Conservation (phyloP, 2,113 vertebrate genomes). For the Odobenus rosmarus region DNA sequence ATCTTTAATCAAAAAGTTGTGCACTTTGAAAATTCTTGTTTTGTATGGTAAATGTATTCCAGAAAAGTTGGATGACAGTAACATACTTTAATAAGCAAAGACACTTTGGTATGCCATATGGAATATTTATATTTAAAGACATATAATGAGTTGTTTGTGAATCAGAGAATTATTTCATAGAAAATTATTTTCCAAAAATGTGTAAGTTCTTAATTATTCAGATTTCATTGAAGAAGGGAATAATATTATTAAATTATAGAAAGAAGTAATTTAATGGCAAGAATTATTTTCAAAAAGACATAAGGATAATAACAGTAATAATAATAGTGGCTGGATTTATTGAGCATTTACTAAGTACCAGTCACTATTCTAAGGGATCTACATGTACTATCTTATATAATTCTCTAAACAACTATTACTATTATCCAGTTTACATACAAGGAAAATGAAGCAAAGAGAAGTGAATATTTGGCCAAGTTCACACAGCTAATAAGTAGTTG, state of each 20-base stretch:
- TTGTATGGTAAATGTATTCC: background rate
- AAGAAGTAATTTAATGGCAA: background rate
- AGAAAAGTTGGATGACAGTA: background rate
- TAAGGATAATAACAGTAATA: background rate
- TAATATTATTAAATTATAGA: constrained; percentile 7
- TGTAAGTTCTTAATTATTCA: background rate
- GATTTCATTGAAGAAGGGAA: background rate
- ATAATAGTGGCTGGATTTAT: background rate
- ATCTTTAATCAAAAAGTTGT: background rate
- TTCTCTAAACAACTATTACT: background rate
- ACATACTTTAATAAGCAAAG: background rate
- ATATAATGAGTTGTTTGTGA: background rate
- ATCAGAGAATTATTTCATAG: constrained; percentile 15
- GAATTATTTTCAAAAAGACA: constrained; percentile 31
- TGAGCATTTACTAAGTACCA: background rate
- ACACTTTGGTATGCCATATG: background rate
- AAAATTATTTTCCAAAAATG: background rate
- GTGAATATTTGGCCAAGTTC: background rate
- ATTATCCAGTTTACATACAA: background rate
- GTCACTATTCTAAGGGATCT: background rate
- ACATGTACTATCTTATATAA: background rate
- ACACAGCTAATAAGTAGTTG: background rate
- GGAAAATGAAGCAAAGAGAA: constrained; percentile 13
- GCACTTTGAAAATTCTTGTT: background rate
- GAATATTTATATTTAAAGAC: background rate